Conservation (phyloP, 2,888 invertebrate genomes). For the Tenthredo distinguenda region DNA sequence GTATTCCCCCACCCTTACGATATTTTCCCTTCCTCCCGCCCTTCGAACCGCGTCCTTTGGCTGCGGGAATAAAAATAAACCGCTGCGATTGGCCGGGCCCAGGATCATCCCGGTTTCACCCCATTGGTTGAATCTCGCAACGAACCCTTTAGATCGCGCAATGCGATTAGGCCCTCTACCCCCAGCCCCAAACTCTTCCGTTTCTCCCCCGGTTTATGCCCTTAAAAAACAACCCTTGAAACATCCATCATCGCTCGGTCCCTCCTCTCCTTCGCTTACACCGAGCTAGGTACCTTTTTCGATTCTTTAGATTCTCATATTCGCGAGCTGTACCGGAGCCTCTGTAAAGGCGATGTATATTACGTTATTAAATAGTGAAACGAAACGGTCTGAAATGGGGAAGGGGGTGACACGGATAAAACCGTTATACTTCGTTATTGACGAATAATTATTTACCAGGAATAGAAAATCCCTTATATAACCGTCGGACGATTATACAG, state of each 20-base stretch:
- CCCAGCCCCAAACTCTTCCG: background rate
- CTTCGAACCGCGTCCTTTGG: constrained; percentile 57
- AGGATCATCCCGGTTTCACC: constrained; percentile 29
- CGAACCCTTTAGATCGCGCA: constrained; percentile 50
- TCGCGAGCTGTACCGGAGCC: background rate
- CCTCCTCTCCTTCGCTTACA: constrained; percentile 27
- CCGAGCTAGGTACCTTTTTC: background rate
- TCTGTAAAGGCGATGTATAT: background rate
- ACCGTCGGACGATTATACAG: background rate
- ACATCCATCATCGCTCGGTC: constrained; percentile 72
- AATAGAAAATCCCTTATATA: background rate
- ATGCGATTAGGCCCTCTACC: constrained; percentile 32
- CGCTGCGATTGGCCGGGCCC: constrained; percentile 34
- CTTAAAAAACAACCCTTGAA: constrained; percentile 72
- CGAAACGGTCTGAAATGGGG: constrained; percentile 1
- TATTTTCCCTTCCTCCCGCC: constrained; percentile 57
- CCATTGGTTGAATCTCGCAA: constrained; percentile 28
- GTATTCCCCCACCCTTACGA: constrained; percentile 19
- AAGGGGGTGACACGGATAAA: background rate
- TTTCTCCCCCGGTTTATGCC: background rate
- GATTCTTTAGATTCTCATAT: constrained; percentile 30
- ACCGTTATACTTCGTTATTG: constrained; percentile 3
- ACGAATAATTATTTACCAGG: background rate
- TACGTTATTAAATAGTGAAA: constrained; percentile 6
- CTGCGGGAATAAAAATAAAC: constrained; percentile 56